Percentiles rank a stretch among this genome's conserved stretches.
These are phyloP conservation scores for Notoglanidium macrostoma DNA, from an alignment of 2,797 vertebrate genomes.

Conservation along the genomic window DNA sequence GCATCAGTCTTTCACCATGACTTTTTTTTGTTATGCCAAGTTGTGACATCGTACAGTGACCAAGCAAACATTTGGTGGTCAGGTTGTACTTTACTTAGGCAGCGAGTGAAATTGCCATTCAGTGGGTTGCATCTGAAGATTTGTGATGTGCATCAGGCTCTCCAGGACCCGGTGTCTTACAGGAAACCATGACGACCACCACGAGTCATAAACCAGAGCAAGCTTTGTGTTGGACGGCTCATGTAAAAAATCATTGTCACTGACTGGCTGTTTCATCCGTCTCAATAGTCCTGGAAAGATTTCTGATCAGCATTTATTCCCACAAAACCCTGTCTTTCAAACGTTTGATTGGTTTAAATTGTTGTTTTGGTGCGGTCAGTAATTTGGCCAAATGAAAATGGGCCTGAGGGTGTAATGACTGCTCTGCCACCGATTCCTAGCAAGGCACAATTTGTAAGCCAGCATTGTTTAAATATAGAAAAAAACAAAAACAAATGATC, in stretches of 20 bases:
- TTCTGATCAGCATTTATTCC: neutral
- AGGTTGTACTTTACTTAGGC: neutral
- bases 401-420: neutral
- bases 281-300: neutral
- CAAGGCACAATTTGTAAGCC: neutral
- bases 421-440: neutral
- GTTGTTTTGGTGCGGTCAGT: slow-evolving; percentile 1
- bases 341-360: neutral
- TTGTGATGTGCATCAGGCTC: neutral
- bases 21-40: neutral
- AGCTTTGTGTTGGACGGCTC: neutral
- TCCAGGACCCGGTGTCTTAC: neutral
- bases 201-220: neutral
- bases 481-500: neutral
- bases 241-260: neutral
- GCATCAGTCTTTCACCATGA: neutral
- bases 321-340: neutral
- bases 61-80: neutral
- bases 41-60: neutral
- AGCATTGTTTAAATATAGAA: neutral
- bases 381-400: neutral
- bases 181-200: neutral
- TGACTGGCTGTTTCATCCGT: neutral
- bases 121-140: neutral
- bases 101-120: neutral